Conservation (phyloP, 2,113 vertebrate species). For the Lucifuga dentata region DNA sequence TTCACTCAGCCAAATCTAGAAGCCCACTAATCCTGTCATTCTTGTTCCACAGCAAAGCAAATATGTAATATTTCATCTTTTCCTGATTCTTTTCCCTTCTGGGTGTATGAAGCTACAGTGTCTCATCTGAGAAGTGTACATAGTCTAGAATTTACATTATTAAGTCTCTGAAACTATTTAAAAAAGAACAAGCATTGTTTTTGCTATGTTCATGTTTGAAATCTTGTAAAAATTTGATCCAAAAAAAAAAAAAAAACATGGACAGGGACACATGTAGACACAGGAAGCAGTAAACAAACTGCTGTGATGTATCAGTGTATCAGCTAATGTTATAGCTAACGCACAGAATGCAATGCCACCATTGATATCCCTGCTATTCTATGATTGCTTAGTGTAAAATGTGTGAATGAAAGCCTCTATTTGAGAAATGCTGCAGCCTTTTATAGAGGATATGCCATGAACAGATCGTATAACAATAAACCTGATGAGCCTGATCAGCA, state of each 20-base stretch:
- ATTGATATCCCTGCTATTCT: slow-evolving; percentile 40
- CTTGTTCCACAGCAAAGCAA: slow-evolving; percentile 50
- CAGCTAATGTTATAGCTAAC: slow-evolving; percentile 13
- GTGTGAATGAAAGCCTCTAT: slow-evolving; percentile 43
- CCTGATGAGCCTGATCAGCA: slow-evolving; percentile 44
- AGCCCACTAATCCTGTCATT: slow-evolving; percentile 34
- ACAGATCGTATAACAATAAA: slow-evolving; percentile 46
- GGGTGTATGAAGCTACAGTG: slow-evolving; percentile 37
- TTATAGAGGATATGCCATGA: slow-evolving; percentile 37
- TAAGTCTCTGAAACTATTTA: no score
- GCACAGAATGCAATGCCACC: slow-evolving; percentile 38
- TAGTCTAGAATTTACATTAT: slow-evolving; percentile 8
- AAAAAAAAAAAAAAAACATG: neutral
- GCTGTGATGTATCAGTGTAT: no score
- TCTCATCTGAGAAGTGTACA: slow-evolving; percentile 31
- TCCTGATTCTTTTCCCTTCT: neutral
- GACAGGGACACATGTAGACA: neutral
- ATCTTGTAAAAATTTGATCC: no score
- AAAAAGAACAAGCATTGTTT: no score
- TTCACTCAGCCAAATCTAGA: slow-evolving; percentile 30
- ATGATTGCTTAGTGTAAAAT: slow-evolving; percentile 42
- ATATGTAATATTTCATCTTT: slow-evolving; percentile 32
- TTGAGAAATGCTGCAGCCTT: slow-evolving; percentile 41
- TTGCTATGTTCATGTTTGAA: no score
- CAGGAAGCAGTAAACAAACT: neutral